phyloP scores from a whole-genome alignment of 2,113 vertebrate species.

The Morone saxatilis region DNA sequence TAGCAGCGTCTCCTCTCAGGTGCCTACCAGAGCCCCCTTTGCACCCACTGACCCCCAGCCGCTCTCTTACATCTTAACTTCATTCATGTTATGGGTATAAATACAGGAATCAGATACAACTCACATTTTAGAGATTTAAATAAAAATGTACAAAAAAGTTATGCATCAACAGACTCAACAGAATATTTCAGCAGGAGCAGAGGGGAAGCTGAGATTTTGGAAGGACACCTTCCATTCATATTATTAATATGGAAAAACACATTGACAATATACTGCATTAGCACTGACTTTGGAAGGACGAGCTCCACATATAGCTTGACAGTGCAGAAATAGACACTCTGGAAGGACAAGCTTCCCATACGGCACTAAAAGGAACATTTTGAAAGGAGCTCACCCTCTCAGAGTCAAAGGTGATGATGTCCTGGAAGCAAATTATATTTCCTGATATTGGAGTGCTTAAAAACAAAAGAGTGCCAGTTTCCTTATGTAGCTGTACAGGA shows the following conservation, averaged over 20 bases:
- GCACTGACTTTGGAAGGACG: neutral
- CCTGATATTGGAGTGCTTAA: neutral
- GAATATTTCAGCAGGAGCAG: neutral
- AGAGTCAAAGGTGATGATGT: neutral
- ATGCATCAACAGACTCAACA: no score
- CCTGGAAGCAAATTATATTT: neutral
- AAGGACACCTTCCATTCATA: conserved; percentile 9
- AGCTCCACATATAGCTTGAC: neutral
- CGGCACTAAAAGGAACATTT: neutral
- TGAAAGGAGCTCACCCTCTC: neutral
- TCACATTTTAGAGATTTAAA: no score
- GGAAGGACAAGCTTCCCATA: neutral
- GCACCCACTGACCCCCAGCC: neutral
- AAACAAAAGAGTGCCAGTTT: fast-evolving
- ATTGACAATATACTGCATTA: neutral
- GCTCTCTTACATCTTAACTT: neutral
- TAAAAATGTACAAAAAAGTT: no score
- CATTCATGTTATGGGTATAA: neutral
- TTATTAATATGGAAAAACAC: neutral
- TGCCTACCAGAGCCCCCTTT: no score
- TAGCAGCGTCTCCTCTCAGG: neutral
- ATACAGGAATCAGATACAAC: neutral
- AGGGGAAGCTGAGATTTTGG: neutral
- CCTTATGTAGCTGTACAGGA: neutral
- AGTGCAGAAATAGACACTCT: neutral